Conservation (phyloP, 2,888 invertebrate genomes). For the Drosophila recens region DNA sequence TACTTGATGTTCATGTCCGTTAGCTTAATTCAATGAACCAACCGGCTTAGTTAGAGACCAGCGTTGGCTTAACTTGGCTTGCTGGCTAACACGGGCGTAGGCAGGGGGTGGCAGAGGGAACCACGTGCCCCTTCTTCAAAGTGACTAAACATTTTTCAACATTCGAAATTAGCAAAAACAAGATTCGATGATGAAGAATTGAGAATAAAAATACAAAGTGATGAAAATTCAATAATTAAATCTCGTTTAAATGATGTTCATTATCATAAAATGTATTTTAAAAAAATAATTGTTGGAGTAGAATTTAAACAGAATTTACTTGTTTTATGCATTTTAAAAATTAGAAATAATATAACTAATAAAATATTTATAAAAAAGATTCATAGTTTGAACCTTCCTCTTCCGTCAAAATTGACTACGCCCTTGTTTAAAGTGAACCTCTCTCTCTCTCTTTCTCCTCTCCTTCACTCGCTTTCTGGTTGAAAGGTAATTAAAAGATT, state of each 20-base stretch:
- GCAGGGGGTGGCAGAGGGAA: neutral
- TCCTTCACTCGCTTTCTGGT: neutral
- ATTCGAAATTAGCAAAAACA: neutral
- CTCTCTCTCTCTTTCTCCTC: neutral
- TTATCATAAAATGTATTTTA: neutral
- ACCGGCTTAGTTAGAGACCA: slow-evolving; percentile 35
- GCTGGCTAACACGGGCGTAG: neutral
- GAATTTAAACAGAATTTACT: too few species aligned
- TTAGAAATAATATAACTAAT: neutral
- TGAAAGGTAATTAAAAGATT: slow-evolving; percentile 49
- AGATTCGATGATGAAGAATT: neutral
- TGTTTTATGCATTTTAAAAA: too few species aligned
- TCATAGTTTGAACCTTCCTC: neutral
- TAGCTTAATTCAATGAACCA: slow-evolving; percentile 75
- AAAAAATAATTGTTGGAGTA: neutral
- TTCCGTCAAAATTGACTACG: neutral
- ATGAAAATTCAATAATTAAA: neutral
- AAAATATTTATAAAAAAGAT: neutral
- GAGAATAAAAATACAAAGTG: too few species aligned
- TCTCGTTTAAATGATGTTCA: neutral
- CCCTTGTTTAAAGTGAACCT: neutral
- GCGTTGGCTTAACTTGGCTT: slow-evolving; percentile 23
- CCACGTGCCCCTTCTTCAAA: neutral
- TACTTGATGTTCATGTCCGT: slow-evolving; percentile 58
- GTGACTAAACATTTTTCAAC: neutral